These are phyloP conservation scores for Hololepta plana DNA, from an alignment of 2,888 invertebrate species.

Conservation along the genomic window DNA sequence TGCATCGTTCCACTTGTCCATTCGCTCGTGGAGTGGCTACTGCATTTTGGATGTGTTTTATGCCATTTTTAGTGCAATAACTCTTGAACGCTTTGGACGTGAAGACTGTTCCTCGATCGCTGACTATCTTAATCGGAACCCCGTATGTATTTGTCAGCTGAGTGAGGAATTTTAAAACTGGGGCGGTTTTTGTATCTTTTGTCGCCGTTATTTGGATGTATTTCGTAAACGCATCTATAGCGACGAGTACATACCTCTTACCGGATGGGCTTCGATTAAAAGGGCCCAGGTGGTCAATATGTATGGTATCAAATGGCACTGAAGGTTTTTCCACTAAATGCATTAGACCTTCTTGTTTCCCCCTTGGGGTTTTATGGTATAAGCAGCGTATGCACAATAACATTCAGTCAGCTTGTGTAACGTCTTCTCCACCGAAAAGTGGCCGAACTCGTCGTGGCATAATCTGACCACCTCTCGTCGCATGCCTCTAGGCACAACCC, in stretches of 20 bases:
- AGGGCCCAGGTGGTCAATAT: no score
- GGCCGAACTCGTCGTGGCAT: slow-evolving; percentile 22
- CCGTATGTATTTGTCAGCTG: no score
- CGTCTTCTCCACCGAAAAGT: slow-evolving; percentile 20
- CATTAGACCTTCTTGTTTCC: no score
- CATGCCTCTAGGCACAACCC: slow-evolving; percentile 9
- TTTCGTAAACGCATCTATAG: no score
- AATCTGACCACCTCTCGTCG: slow-evolving; percentile 6
- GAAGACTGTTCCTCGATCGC: slow-evolving; percentile 8
- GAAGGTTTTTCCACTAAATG: no score
- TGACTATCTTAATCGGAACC: slow-evolving; percentile 8
- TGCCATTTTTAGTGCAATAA: slow-evolving; percentile 6
- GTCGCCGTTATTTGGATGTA: no score
- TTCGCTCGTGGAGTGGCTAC: slow-evolving; percentile 8
- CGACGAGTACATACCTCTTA: no score
- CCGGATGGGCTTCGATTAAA: no score
- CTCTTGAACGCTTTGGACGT: slow-evolving; percentile 6
- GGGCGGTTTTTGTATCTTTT: no score
- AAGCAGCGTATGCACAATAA: slow-evolving; percentile 21
- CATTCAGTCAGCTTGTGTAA: slow-evolving; percentile 14
- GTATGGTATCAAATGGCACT: no score
- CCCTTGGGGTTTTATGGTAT: no score
- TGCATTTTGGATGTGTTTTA: slow-evolving; percentile 8
- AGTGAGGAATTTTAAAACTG: no score
- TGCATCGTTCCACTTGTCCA: slow-evolving; percentile 8